Evolutionary conservation across 2,113 vertebrate species (phyloP).

Genomic region (Campylomormyrus numenius): DNA sequence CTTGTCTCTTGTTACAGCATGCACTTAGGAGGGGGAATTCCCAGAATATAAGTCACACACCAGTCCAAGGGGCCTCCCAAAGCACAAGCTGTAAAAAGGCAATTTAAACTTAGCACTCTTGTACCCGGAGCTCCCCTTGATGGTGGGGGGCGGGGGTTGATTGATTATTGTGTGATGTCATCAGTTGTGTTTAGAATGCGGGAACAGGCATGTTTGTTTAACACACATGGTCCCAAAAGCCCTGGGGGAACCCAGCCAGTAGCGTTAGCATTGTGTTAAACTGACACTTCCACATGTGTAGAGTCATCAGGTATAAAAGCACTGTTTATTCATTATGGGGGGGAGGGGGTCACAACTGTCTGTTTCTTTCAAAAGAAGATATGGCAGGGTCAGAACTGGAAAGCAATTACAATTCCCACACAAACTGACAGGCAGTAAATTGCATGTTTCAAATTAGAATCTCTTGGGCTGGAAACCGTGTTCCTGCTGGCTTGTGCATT

Average conservation of each 20-base stretch:
- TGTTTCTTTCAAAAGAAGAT: not conserved
- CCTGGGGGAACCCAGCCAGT: not conserved
- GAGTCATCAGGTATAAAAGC: not conserved
- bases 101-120: not conserved
- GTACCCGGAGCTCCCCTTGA: not conserved
- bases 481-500: not conserved
- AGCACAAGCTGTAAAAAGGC: not conserved
- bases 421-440: slow-evolving; percentile 14
- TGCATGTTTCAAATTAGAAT: not conserved
- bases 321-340: not conserved
- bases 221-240: not conserved
- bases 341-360: not conserved
- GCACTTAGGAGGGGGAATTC: not conserved
- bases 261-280: not conserved
- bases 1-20: not conserved
- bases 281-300: not conserved
- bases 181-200: not conserved
- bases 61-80: not conserved
- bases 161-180: not conserved
- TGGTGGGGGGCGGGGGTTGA: not conserved
- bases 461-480: not conserved
- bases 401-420: not conserved
- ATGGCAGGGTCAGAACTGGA: not conserved
- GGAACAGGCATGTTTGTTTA: not conserved
- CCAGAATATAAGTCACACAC: not conserved